phyloP scores from a whole-genome alignment of 2,888 invertebrate genomes.

The Choreutis nemorana region DNA sequence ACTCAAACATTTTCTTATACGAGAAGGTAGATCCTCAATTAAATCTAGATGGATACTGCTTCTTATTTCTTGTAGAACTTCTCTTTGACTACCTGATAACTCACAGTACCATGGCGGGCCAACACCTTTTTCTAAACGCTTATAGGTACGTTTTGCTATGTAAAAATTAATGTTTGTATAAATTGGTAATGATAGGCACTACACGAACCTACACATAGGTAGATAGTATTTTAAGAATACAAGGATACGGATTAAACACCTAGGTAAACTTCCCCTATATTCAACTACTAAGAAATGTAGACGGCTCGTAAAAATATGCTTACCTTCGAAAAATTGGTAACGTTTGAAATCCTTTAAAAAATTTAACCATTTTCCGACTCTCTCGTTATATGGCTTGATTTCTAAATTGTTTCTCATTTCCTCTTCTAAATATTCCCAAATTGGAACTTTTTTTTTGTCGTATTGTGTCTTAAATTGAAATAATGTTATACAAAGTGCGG shows the following conservation, averaged over 20 bases:
- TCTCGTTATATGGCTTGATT: conserved; percentile 46
- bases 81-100: conserved; percentile 33
- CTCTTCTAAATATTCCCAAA: conserved; percentile 45
- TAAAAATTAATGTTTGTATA: too few relatives aligned
- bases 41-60: conserved; percentile 43
- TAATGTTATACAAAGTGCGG: too few relatives aligned
- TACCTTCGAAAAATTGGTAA: conserved; percentile 34
- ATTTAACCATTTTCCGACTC: conserved; percentile 43
- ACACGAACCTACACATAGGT: too few relatives aligned
- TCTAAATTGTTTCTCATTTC: conserved; percentile 39
- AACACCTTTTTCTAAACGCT: conserved; percentile 24
- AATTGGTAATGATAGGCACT: too few relatives aligned
- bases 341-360: conserved; percentile 37
- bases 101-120: conserved; percentile 49
- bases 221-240: too few relatives aligned
- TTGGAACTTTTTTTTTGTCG: conserved; percentile 39
- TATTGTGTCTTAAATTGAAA: too few relatives aligned
- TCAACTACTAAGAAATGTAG: too few relatives aligned
- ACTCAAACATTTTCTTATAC: conserved; percentile 28
- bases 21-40: conserved; percentile 36
- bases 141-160: conserved; percentile 27
- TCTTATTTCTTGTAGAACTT: conserved; percentile 28
- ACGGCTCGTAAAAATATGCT: not conserved
- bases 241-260: too few relatives aligned
- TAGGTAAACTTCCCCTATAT: too few relatives aligned